Conservation (phyloP, 2,797 vertebrate genomes). For the Acanthopagrus latus region DNA sequence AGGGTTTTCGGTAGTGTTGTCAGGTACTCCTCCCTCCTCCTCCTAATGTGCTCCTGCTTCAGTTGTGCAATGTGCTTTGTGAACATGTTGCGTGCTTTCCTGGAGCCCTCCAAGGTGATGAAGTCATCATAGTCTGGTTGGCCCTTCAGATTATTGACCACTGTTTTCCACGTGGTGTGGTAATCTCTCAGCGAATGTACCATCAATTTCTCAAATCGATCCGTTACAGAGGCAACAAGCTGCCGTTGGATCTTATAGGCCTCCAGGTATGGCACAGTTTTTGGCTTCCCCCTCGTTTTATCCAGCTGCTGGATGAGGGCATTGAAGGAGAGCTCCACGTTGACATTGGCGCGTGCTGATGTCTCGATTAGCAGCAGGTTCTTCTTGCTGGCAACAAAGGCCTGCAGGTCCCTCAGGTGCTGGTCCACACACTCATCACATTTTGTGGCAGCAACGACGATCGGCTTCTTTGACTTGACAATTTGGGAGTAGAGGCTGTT, state of each 20-base stretch:
- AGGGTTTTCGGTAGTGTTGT: slow-evolving; percentile 95
- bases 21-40: slow-evolving; percentile 95
- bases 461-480: slow-evolving; percentile 95
- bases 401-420: slow-evolving; percentile 96
- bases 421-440: slow-evolving; percentile 98
- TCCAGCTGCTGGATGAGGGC: slow-evolving; percentile 97
- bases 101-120: slow-evolving; percentile 95
- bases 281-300: slow-evolving; percentile 96
- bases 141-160: slow-evolving; percentile 94
- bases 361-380: slow-evolving; percentile 96
- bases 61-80: slow-evolving; percentile 97
- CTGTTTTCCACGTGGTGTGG: slow-evolving; percentile 96
- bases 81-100: slow-evolving; percentile 94
- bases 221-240: slow-evolving; percentile 91
- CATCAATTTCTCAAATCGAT: slow-evolving; percentile 95
- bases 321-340: slow-evolving; percentile 95
- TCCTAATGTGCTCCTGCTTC: slow-evolving; percentile 97
- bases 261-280: slow-evolving; percentile 97
- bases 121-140: slow-evolving; percentile 96
- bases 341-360: slow-evolving; percentile 92
- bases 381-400: slow-evolving; percentile 97
- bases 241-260: slow-evolving; percentile 96
- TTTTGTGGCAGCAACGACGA: slow-evolving; percentile 96
- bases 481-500: slow-evolving; percentile 97
- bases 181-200: slow-evolving; percentile 95